These are phyloP conservation scores for Scomber colias DNA, from an alignment of 2,113 vertebrate species.

Conservation along the genomic window DNA sequence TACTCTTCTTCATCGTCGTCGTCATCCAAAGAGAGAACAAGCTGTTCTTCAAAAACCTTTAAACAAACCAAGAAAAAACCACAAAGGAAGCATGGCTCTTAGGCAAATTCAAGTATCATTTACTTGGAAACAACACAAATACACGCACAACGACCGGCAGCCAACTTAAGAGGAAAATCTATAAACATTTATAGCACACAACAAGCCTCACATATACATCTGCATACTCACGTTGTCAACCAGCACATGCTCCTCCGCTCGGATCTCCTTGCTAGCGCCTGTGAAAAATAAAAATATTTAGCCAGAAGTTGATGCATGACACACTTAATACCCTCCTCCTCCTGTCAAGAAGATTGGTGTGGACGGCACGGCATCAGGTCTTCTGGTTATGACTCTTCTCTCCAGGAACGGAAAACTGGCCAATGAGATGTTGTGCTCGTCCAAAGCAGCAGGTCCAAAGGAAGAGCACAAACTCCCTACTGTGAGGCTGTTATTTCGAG, in stretches of 20 bases:
- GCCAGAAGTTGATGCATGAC: slow-evolving; percentile 30
- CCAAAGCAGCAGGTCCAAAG: slow-evolving; percentile 48
- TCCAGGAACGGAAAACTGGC: slow-evolving; percentile 47
- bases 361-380: slow-evolving; percentile 26
- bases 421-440: slow-evolving; percentile 40
- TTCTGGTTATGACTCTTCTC: slow-evolving; percentile 34
- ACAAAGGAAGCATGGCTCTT: not conserved
- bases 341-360: slow-evolving; percentile 6
- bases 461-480: slow-evolving; percentile 61
- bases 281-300: slow-evolving; percentile 54
- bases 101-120: not conserved
- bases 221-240: slow-evolving; percentile 79
- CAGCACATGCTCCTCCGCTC: slow-evolving; percentile 41
- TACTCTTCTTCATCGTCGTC: slow-evolving; percentile 50
- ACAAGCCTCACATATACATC: not conserved
- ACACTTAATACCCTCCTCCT: slow-evolving; percentile 6
- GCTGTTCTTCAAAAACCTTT: slow-evolving; percentile 75
- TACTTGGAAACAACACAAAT: slow-evolving; percentile 29
- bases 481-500: slow-evolving; percentile 61
- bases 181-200: slow-evolving; percentile 16
- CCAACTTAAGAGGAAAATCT: not conserved
- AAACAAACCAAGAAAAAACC: slow-evolving; percentile 16
- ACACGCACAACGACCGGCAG: not conserved
- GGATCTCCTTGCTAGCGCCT: slow-evolving; percentile 61
- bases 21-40: slow-evolving; percentile 73